Conservation (phyloP, 2,113 vertebrate species). For the Epinephelus moara region DNA sequence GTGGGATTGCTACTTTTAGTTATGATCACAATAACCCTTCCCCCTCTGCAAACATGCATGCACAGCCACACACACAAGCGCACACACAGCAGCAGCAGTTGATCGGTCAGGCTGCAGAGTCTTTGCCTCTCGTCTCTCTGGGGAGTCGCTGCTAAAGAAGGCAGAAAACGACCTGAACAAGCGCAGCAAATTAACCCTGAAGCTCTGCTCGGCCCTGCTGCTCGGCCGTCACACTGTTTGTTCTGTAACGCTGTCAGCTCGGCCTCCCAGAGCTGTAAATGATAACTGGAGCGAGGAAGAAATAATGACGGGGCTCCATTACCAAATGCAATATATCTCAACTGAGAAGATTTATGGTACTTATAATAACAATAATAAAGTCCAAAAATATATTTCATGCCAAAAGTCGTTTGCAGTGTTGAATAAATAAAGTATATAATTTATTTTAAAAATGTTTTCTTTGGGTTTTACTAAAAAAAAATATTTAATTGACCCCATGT, state of each 20-base stretch:
- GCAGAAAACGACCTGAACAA: conserved; percentile 73
- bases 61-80: neutral
- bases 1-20: neutral
- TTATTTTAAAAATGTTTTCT: neutral
- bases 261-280: no score
- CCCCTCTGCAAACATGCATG: neutral
- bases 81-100: no score
- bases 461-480: no score
- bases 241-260: no score
- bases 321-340: neutral
- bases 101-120: no score
- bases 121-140: conserved; percentile 3
- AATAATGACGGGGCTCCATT: neutral
- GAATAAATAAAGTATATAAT: neutral
- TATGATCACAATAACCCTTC: neutral
- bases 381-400: neutral
- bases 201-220: neutral
- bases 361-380: neutral
- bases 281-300: neutral
- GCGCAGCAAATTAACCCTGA: conserved; percentile 45
- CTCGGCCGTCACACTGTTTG: neutral
- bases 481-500: no score
- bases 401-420: neutral
- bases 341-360: neutral
- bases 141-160: conserved; percentile 67